A percentile compares a stretch with the other conserved stretches of the same genome.
These are phyloP conservation scores for Hippasteria phrygiana DNA, from an alignment of 53 echinoderm and acorn worm species.

Conservation along the genomic window DNA sequence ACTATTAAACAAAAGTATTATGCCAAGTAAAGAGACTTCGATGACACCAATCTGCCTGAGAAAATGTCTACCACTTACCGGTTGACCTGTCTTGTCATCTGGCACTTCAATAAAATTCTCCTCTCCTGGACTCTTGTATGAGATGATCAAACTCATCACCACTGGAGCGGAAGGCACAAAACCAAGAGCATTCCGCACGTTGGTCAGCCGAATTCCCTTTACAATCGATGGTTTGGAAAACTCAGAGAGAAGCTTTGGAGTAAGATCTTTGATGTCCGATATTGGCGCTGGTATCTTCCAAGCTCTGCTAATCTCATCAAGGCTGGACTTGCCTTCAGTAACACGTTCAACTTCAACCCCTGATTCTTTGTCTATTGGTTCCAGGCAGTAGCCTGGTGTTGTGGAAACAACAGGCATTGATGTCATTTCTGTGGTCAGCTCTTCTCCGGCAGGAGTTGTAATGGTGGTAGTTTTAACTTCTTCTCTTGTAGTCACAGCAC, in stretches of 20 bases:
- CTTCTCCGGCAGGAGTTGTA: background rate
- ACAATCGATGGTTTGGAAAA: background rate
- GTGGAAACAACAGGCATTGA: background rate
- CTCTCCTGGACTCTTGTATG: background rate
- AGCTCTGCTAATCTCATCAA: background rate
- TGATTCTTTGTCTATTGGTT: background rate
- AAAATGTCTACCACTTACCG: background rate
- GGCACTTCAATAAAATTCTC: background rate
- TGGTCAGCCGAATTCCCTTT: constrained; percentile 2
- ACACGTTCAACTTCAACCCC: background rate
- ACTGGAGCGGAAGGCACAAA: background rate
- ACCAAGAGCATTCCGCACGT: background rate
- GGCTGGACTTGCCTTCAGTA: background rate
- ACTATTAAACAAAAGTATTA: background rate
- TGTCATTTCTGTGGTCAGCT: background rate
- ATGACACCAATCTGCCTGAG: background rate
- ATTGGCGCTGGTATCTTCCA: background rate
- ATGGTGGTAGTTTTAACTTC: background rate
- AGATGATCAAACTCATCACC: background rate
- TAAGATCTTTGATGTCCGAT: background rate
- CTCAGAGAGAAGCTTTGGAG: background rate
- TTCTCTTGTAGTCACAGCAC: no score
- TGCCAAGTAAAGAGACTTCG: background rate
- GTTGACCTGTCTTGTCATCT: background rate
- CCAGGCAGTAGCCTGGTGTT: constrained; percentile 1